Percentiles rank a stretch among this genome's conserved stretches.
phyloP scores from a whole-genome alignment of 1,140 invertebrate species.

The Bombus sylvicola region DNA sequence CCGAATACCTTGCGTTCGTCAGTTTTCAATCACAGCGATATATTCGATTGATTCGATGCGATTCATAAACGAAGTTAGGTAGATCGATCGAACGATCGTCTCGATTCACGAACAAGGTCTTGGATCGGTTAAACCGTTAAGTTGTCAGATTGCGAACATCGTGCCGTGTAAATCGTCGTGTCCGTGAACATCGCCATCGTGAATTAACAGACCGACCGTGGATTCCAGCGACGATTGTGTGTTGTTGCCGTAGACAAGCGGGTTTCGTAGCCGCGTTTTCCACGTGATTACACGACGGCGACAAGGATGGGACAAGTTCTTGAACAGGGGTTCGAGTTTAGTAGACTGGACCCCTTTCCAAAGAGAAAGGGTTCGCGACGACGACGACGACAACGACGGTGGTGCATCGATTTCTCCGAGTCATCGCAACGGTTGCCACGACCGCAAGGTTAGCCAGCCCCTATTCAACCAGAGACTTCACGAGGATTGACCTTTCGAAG shows the following conservation, averaged over 20 bases:
- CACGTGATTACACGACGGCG: conserved; percentile 3
- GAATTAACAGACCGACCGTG: background rate
- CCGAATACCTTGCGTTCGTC: conserved; percentile 10
- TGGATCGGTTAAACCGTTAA: background rate
- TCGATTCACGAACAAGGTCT: background rate
- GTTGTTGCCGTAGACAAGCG: background rate
- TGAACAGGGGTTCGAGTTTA: conserved; percentile 4
- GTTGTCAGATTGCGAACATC: background rate
- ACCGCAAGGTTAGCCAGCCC: conserved; percentile 60
- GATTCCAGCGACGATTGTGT: background rate
- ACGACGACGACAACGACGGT: background rate
- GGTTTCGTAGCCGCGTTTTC: conserved; percentile 6
- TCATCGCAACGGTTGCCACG: conserved; percentile 57
- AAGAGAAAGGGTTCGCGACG: conserved; percentile 39
- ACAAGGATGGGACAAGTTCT: conserved; percentile 15
- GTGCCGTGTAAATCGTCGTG: background rate
- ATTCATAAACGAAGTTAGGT: background rate
- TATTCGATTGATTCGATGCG: background rate
- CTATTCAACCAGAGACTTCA: conserved; percentile 28
- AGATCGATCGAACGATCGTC: background rate
- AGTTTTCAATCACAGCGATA: conserved; percentile 19
- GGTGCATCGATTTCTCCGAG: conserved; percentile 64
- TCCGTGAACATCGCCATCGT: background rate
- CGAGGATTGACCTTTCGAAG: conserved; percentile 69
- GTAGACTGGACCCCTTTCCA: background rate